Evolutionary conservation across 2,888 invertebrate species (phyloP), one percentile per base, ranked within the genome.

Genomic region (Lepeophtheirus nordmannii): DNA sequence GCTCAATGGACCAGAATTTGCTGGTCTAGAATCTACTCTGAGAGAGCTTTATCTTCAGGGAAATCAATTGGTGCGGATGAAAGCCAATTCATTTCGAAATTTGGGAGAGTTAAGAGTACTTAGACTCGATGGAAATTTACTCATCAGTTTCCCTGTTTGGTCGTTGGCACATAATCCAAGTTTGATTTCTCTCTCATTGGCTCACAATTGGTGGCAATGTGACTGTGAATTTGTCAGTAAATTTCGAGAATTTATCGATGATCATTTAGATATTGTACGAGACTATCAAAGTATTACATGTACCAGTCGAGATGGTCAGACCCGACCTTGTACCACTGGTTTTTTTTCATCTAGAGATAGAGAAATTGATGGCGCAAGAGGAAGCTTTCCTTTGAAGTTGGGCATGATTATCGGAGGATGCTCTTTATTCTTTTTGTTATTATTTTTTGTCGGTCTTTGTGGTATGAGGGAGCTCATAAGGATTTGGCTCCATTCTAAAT

Each of bases 71-170:
- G 38, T 60, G 1, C 38, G 60, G 30, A 60, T 60, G 20, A 20
- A 64, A 30, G 85, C 87, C 74, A 80, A 80, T 68, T 86, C 87
- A 71, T 88, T 89, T 74, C 77, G 77, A 67, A 80, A 81, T 62
- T 80, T 88, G 74, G 76, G 81, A 58, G 81, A 83, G 67, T 77
- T 88, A 62, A 79, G 82, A 73, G 76, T 84, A 56, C 76, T 89
- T 41, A 80, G 82, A 69, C 76, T 89, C 68, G 84, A 87, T 73
- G 82, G 83, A 73, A 89, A 89, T 74, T 80, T 82, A 72, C 76
- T 89, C 69, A 80, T 81, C 41, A 81, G 80, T 62, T 81, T 85
- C 73, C 79, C 84, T 67, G 82, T 87, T 69, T 87, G 87, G 86
- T 58, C 30, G 10, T 37, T 66, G 23, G 58, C 60, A 17, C n/a